Evolutionary conservation across 2,113 vertebrate genomes (phyloP).

Genomic region (Psittacula cyanocephala): DNA sequence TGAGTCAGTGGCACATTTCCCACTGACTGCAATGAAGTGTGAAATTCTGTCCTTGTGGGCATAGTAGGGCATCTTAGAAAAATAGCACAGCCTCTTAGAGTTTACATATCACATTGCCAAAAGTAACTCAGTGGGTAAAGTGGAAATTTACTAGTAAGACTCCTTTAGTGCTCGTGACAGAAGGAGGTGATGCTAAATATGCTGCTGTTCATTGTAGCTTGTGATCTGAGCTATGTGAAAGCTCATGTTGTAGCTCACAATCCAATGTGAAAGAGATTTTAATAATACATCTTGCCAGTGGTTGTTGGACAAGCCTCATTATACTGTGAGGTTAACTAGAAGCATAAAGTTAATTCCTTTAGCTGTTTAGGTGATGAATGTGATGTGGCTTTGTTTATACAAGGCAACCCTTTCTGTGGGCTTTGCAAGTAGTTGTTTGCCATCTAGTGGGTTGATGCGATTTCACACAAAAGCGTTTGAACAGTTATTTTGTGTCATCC

Average conservation of each 20-base stretch:
- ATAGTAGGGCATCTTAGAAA: neutral
- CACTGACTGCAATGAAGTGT: accelerated
- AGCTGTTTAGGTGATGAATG: neutral
- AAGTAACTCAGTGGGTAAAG: neutral
- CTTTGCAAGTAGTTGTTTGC: neutral
- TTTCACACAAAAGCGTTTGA: neutral
- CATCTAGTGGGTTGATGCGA: constrained; percentile 35
- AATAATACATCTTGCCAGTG: accelerated
- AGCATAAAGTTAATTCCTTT: neutral
- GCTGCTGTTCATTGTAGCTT: neutral
- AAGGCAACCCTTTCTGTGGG: accelerated
- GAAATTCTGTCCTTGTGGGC: neutral
- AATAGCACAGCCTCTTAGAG: neutral
- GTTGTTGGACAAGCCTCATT: neutral
- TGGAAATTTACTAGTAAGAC: neutral
- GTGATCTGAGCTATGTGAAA: neutral
- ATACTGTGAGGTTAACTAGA: accelerated
- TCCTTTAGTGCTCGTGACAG: neutral
- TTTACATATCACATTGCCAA: accelerated
- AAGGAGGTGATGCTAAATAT: neutral
- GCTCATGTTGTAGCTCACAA: accelerated
- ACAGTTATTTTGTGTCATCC: neutral
- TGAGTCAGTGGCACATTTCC: neutral
- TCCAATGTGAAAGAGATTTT: neutral
- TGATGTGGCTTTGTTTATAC: accelerated